These are phyloP conservation scores for Vidua chalybeata DNA, from an alignment of 2,113 vertebrate species.

Conservation along the genomic window DNA sequence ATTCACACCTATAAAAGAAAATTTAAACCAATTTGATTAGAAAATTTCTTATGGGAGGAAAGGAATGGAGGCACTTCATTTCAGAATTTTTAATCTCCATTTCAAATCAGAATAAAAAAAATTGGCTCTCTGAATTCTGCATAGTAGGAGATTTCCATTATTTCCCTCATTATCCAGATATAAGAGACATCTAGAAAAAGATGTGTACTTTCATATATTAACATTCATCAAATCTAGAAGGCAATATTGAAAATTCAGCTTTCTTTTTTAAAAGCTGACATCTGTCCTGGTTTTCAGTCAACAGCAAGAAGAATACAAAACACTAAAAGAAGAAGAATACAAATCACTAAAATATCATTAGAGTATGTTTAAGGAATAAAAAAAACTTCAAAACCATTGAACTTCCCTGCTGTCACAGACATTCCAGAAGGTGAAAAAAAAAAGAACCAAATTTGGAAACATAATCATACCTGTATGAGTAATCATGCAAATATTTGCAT, in stretches of 20 bases:
- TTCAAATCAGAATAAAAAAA: background rate
- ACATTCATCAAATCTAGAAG: background rate
- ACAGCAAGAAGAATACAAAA: background rate
- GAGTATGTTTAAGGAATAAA: background rate
- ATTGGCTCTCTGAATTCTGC: background rate
- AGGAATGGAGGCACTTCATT: background rate
- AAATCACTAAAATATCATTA: background rate
- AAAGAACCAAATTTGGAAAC: background rate
- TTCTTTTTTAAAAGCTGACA: background rate
- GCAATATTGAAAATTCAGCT: background rate
- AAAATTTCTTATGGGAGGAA: accelerated
- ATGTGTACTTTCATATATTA: background rate
- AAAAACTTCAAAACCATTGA: background rate
- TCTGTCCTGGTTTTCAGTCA: background rate
- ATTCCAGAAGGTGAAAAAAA: background rate
- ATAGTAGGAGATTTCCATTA: background rate
- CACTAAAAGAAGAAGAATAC: background rate
- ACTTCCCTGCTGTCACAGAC: background rate
- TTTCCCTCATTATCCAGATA: background rate
- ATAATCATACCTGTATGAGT: background rate
- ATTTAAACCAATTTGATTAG: background rate
- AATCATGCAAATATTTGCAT: background rate
- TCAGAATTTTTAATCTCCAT: background rate
- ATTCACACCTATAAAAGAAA: background rate
- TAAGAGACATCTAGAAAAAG: background rate